Percentiles rank a stretch among this genome's conserved stretches.
Evolutionary conservation across 2,113 vertebrate genomes (phyloP).

Genomic region (Macrotus californicus): DNA sequence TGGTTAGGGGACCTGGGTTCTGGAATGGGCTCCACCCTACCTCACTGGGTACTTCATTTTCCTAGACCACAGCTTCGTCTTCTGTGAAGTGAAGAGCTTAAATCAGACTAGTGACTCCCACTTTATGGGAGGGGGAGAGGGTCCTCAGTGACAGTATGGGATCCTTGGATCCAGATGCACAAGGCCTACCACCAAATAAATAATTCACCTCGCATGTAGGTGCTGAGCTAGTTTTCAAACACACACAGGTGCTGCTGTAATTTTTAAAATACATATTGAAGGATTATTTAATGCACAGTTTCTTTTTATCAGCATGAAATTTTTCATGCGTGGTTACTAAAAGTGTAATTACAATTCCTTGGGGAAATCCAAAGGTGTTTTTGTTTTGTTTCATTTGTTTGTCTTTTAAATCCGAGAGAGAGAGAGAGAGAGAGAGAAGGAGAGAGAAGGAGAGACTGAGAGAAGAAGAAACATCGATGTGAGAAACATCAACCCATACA

Average conservation of each 20-base stretch:
- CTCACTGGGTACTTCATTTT: neutral
- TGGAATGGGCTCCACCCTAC: neutral
- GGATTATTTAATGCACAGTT: neutral
- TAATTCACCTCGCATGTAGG: neutral
- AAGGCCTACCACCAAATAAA: neutral
- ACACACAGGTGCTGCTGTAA: neutral
- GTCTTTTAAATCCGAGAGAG: no score
- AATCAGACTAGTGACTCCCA: neutral
- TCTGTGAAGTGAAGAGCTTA: neutral
- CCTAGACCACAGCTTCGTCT: neutral
- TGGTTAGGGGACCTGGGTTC: neutral
- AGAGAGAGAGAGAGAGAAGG: no score
- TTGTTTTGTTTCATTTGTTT: no score
- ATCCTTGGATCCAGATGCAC: neutral
- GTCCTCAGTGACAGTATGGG: accelerated
- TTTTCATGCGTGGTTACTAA: neutral
- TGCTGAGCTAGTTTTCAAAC: neutral
- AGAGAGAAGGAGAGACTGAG: no score
- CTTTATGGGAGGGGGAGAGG: neutral
- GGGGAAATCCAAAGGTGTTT: neutral
- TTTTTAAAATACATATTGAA: neutral
- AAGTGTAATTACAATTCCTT: neutral
- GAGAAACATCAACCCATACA: no score
- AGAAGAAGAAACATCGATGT: no score
- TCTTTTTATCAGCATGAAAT: neutral